phyloP scores from a whole-genome alignment of 2,888 invertebrate species.

The Lasioglossum villosulum region DNA sequence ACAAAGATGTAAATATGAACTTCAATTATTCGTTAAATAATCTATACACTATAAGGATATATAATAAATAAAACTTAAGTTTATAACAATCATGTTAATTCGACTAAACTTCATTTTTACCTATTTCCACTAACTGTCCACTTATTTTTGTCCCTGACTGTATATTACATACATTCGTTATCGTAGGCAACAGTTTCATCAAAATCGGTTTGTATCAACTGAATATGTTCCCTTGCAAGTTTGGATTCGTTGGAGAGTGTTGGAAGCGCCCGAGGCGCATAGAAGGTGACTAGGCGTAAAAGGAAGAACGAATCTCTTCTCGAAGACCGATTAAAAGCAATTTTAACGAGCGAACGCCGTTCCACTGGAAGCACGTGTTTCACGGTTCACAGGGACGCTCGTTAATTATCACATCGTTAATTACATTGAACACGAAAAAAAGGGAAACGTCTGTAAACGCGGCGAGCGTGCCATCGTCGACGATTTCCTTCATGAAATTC shows the following conservation, averaged over 20 bases:
- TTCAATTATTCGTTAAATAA: too few species aligned
- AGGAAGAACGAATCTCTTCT: conserved; percentile 12
- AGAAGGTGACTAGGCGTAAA: conserved; percentile 4
- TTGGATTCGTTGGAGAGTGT: neutral
- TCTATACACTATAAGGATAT: too few species aligned
- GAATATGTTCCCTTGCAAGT: too few species aligned
- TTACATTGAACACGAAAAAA: neutral
- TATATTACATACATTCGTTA: too few species aligned
- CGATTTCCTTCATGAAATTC: neutral
- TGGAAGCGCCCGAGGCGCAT: neutral
- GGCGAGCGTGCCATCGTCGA: neutral
- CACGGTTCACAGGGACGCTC: neutral
- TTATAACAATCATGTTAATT: too few species aligned
- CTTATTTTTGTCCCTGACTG: too few species aligned
- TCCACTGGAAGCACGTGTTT: neutral
- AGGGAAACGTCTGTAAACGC: neutral
- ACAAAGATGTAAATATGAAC: too few species aligned
- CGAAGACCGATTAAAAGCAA: neutral
- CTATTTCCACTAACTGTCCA: too few species aligned
- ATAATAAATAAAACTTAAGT: too few species aligned
- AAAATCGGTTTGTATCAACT: too few species aligned
- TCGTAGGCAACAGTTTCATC: too few species aligned
- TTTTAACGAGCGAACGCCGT: neutral
- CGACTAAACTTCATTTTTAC: too few species aligned
- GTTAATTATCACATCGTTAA: neutral